A percentile compares a stretch with the other conserved stretches of the same genome.
phyloP scores from a whole-genome alignment of 2,888 invertebrate species.

The Plebejus argus region DNA sequence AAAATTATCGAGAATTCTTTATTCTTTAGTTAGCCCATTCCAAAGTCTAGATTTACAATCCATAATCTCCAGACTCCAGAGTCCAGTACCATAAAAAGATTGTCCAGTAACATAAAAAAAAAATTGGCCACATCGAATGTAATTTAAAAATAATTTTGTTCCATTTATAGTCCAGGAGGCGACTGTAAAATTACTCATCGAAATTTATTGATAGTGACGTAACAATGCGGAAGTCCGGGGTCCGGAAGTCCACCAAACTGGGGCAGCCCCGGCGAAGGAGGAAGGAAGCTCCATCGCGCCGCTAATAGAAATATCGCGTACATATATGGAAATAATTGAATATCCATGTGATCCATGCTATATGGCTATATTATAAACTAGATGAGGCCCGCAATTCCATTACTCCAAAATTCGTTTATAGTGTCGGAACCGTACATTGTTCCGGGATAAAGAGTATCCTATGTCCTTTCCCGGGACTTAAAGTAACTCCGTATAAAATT shows the following conservation, averaged over 20 bases:
- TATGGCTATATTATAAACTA: not conserved
- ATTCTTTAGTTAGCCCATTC: too few species aligned
- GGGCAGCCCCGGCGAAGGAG: not conserved
- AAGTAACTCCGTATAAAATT: too few species aligned
- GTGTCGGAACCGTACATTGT: too few species aligned
- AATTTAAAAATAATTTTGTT: not conserved
- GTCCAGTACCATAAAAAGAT: too few species aligned
- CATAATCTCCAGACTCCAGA: too few species aligned
- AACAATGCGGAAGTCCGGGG: not conserved
- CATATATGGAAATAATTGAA: not conserved
- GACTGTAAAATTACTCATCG: constrained; percentile 1
- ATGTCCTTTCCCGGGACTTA: too few species aligned
- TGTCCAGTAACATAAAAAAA: not conserved
- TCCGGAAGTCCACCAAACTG: constrained; percentile 6
- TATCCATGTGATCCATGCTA: too few species aligned
- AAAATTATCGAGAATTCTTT: too few species aligned
- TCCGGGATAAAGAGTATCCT: too few species aligned
- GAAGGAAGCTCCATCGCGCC: constrained; percentile 9
- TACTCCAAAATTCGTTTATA: too few species aligned
- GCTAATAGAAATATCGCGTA: constrained; percentile 4
- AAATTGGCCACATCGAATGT: not conserved
- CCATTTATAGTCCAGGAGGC: not conserved
- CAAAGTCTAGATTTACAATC: too few species aligned
- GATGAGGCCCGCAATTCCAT: too few species aligned
- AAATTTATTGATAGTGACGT: constrained; percentile 14